Evolutionary conservation across 1,140 invertebrate species (phyloP).

Genomic region (Halesus radiatus): DNA sequence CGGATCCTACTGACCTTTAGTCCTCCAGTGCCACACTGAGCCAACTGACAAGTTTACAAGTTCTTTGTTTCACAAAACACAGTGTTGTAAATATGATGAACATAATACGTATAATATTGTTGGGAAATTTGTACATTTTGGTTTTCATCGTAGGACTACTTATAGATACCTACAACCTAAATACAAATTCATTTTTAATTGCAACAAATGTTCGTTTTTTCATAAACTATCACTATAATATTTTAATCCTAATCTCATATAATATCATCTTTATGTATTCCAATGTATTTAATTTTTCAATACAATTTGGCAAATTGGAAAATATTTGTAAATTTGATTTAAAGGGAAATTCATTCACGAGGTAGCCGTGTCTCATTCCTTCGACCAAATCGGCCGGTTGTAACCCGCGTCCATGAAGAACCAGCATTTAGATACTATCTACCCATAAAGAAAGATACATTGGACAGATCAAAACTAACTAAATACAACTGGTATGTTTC

Average conservation of each 20-base stretch:
- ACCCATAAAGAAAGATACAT: slow-evolving; percentile 13
- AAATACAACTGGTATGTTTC: not conserved
- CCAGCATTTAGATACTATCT: slow-evolving; percentile 20
- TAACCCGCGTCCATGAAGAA: not conserved
- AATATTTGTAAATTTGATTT: slow-evolving; percentile 44
- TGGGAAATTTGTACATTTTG: slow-evolving; percentile 54
- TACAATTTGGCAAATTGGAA: slow-evolving; percentile 46
- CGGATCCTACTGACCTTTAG: not conserved
- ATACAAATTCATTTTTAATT: slow-evolving; percentile 50
- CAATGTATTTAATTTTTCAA: slow-evolving; percentile 31
- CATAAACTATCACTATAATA: slow-evolving; percentile 41
- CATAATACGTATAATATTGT: slow-evolving; percentile 4
- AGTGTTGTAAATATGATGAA: slow-evolving; percentile 4
- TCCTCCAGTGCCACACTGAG: not conserved
- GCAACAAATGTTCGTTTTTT: slow-evolving; percentile 46
- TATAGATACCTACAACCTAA: slow-evolving; percentile 48
- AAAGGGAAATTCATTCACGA: slow-evolving; percentile 40
- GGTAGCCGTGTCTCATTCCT: slow-evolving; percentile 30
- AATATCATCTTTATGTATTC: slow-evolving; percentile 32
- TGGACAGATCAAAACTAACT: too few species aligned
- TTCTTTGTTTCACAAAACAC: slow-evolving; percentile 6
- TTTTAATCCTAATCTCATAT: slow-evolving; percentile 43
- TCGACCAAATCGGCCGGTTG: not conserved
- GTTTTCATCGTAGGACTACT: slow-evolving; percentile 54
- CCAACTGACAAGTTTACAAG: too few species aligned